Evolutionary conservation across 2,888 invertebrate species (phyloP).

Genomic region (Synergus laeviventris): DNA sequence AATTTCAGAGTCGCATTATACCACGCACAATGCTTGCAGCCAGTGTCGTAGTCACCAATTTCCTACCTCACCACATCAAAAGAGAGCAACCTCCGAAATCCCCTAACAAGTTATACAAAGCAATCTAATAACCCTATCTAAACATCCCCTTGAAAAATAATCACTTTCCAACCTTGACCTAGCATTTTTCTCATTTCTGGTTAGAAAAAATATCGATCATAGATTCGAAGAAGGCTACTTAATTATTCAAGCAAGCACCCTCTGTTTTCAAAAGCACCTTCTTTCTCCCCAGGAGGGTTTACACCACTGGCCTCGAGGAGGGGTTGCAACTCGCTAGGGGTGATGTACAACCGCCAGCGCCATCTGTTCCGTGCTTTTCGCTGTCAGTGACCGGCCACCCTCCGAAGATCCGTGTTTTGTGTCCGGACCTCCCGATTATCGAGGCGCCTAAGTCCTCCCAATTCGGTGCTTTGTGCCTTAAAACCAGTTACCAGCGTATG

Average conservation of each 20-base stretch:
- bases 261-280: conserved; percentile 3
- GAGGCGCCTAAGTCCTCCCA: conserved; percentile 51
- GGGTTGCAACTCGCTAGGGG: conserved; percentile 50
- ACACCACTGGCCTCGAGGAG: conserved; percentile 48
- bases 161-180: neutral
- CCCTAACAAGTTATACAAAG: neutral
- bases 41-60: conserved; percentile 3
- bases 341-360: conserved; percentile 61
- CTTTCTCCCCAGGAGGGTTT: neutral
- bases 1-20: conserved; percentile 19
- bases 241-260: neutral
- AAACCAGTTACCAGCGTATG: conserved; percentile 56
- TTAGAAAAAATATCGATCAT: neutral
- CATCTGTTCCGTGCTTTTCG: conserved; percentile 62
- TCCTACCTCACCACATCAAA: neutral
- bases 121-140: neutral
- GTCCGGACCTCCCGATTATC: conserved; percentile 50
- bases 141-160: conserved; percentile 4
- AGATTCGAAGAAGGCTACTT: neutral
- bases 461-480: conserved; percentile 59
- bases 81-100: neutral
- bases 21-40: neutral
- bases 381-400: conserved; percentile 65
- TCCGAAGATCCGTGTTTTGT: conserved; percentile 57
- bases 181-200: neutral